phyloP scores from a whole-genome alignment of 2,888 invertebrate genomes.

The Ceratothoa steindachneri region DNA sequence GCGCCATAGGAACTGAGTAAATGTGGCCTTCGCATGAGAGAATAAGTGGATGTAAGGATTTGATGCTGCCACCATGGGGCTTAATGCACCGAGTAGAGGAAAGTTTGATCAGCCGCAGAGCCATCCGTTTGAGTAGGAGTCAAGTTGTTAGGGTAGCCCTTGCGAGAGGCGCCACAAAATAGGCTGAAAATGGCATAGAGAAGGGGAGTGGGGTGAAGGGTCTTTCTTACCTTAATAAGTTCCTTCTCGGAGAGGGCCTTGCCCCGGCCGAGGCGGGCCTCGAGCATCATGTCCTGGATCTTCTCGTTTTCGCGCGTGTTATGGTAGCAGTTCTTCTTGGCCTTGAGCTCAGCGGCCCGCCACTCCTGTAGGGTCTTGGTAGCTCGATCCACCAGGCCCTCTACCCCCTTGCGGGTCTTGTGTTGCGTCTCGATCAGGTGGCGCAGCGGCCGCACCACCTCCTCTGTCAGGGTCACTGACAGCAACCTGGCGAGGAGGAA shows the following conservation, averaged over 20 bases:
- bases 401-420: slow-evolving; percentile 60
- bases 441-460: slow-evolving; percentile 80
- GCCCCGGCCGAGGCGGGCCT: slow-evolving; percentile 58
- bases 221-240: slow-evolving; percentile 60
- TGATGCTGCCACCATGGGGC: too few relatives aligned
- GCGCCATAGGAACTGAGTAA: too few relatives aligned
- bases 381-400: slow-evolving; percentile 73
- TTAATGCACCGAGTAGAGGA: too few relatives aligned
- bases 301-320: slow-evolving; percentile 88
- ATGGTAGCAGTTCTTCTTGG: slow-evolving; percentile 80
- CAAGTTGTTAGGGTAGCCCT: background rate
- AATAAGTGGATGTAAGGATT: too few relatives aligned
- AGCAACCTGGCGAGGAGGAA: slow-evolving; percentile 64
- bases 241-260: slow-evolving; percentile 59
- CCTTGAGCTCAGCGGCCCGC: slow-evolving; percentile 79
- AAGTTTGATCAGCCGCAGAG: background rate
- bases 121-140: background rate
- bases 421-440: slow-evolving; percentile 60
- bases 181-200: background rate
- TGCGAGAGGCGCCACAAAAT: background rate
- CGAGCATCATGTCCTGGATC: slow-evolving; percentile 64
- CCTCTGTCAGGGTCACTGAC: slow-evolving; percentile 73
- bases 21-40: too few relatives aligned
- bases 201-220: too few relatives aligned
- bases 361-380: slow-evolving; percentile 75